Evolutionary conservation across 2,888 invertebrate species (phyloP).

Genomic region (Epinotia ramella): DNA sequence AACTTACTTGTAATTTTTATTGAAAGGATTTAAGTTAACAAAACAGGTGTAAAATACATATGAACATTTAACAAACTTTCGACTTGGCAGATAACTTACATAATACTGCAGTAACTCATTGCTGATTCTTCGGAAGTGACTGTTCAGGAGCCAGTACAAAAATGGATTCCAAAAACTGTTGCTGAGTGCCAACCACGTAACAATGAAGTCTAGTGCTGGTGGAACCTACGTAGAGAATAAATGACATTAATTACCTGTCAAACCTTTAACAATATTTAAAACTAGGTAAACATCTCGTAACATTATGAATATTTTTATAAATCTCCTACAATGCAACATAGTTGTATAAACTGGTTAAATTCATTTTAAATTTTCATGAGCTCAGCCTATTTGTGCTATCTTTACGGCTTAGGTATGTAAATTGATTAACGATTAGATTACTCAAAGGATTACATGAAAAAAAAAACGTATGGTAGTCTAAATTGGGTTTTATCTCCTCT

Average conservation of each 20-base stretch:
- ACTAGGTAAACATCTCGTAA: background rate
- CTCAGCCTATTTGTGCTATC: background rate
- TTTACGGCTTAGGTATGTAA: constrained; percentile 21
- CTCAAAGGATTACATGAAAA: constrained; percentile 19
- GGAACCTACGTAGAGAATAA: constrained; percentile 85
- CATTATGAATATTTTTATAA: background rate
- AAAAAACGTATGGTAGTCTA: background rate
- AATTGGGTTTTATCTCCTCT: constrained; percentile 23
- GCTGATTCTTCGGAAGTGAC: constrained; percentile 93
- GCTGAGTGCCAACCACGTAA: constrained; percentile 94
- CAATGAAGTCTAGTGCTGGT: constrained; percentile 92
- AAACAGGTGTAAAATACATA: background rate
- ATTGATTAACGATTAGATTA: constrained; percentile 21
- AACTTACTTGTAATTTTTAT: too few relatives aligned
- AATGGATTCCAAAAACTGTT: constrained; percentile 97
- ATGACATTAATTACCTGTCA: background rate
- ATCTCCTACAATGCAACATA: background rate
- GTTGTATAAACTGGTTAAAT: background rate
- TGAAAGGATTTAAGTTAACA: too few relatives aligned
- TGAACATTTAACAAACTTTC: background rate
- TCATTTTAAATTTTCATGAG: background rate
- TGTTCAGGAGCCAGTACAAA: constrained; percentile 94
- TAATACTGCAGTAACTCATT: constrained; percentile 90
- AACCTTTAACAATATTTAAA: background rate
- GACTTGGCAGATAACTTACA: constrained; percentile 80